These are phyloP conservation scores for Diadumene lineata DNA, from an alignment of 92 coral and sea anemone species.

Conservation along the genomic window DNA sequence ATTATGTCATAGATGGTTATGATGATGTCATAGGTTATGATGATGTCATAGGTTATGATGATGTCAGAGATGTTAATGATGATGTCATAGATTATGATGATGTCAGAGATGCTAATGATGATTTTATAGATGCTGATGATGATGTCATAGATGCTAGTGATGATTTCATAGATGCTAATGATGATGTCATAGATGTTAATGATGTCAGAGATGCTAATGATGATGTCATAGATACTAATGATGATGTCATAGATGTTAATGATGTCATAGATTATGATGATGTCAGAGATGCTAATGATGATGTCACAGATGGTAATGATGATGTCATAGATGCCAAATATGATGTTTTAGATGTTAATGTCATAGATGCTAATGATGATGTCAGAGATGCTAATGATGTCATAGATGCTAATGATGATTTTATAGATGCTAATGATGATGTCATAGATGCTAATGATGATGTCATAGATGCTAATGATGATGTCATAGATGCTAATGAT, in stretches of 20 bases:
- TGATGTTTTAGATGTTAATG: background rate
- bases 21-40: background rate
- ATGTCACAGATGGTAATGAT: background rate
- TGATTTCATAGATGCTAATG: background rate
- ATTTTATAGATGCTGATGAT: background rate
- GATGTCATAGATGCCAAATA: background rate
- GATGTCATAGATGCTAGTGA: background rate
- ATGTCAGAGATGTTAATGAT: background rate
- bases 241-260: conserved; percentile 5
- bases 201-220: conserved; percentile 6
- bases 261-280: background rate
- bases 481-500: conserved; percentile 3
- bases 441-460: conserved; percentile 1
- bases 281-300: background rate
- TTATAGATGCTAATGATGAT: background rate
- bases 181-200: background rate
- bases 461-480: background rate
- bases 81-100: background rate
- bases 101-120: background rate
- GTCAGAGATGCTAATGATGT: conserved; percentile 6
- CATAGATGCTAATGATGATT: background rate
- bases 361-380: conserved; percentile 8
- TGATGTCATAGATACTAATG: background rate
- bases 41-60: background rate
- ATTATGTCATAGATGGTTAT: background rate